Evolutionary conservation across 2,888 invertebrate species (phyloP).

Genomic region (Eristalis arbustorum): DNA sequence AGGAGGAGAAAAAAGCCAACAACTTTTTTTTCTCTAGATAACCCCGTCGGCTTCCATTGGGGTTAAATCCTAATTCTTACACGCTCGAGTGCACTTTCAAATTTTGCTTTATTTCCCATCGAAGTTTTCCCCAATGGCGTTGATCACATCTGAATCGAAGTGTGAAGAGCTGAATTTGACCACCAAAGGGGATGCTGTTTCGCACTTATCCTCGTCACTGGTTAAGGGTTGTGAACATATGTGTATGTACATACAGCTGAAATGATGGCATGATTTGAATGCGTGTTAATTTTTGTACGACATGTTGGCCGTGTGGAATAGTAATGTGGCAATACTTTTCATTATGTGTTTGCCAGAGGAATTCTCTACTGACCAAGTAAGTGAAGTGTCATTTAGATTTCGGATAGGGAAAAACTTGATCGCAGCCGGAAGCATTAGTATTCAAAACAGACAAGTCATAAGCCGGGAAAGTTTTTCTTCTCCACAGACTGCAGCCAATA

Average conservation of each 20-base stretch:
- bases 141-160: neutral
- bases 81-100: neutral
- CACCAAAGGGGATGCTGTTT: constrained; percentile 3
- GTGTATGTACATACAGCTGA: neutral
- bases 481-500: neutral
- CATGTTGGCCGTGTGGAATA: neutral
- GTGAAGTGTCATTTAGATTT: neutral
- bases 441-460: neutral
- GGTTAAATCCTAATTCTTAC: neutral
- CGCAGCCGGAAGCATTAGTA: neutral
- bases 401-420: neutral
- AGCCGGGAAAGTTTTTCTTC: neutral
- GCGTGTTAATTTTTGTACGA: constrained; percentile 11
- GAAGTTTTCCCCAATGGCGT: neutral
- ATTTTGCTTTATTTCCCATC: neutral
- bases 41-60: neutral
- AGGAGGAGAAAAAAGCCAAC: neutral
- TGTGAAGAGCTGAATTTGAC: neutral
- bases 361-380: neutral
- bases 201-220: neutral
- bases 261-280: constrained; percentile 11
- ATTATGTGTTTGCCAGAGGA: neutral
- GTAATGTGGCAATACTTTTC: neutral
- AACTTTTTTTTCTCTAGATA: neutral
- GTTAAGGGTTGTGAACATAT: neutral